phyloP scores from a whole-genome alignment of 2,888 invertebrate genomes.

The Ochlodes sylvanus region DNA sequence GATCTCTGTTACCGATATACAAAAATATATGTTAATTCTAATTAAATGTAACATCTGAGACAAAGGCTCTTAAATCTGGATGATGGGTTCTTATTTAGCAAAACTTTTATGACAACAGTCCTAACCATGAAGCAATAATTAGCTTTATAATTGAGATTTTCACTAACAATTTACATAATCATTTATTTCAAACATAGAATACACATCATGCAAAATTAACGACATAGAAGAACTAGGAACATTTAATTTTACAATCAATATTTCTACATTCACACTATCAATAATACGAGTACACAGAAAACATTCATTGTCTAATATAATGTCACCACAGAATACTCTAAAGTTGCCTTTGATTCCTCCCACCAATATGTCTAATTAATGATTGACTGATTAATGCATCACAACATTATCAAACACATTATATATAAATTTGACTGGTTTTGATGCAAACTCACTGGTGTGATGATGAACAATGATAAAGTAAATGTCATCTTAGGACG shows the following conservation, averaged over 20 bases:
- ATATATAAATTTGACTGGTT: constrained; percentile 2
- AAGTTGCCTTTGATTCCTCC: constrained; percentile 28
- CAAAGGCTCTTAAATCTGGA: no score
- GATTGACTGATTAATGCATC: not conserved
- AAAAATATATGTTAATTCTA: no score
- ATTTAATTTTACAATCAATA: constrained; percentile 56
- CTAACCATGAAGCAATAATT: not conserved
- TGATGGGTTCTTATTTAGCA: no score
- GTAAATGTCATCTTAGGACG: constrained; percentile 48
- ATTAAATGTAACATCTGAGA: no score
- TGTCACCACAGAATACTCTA: constrained; percentile 57
- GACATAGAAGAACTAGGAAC: constrained; percentile 70
- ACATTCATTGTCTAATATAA: constrained; percentile 64
- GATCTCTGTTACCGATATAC: no score
- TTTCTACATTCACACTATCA: constrained; percentile 57
- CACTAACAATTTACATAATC: constrained; percentile 25
- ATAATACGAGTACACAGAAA: constrained; percentile 68
- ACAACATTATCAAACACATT: not conserved
- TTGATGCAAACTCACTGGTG: constrained; percentile 16
- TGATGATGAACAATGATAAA: constrained; percentile 16
- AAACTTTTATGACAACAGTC: not conserved
- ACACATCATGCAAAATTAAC: constrained; percentile 62
- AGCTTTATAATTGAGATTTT: constrained; percentile 9
- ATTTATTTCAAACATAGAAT: constrained; percentile 42
- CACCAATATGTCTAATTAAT: not conserved